Percentiles rank a stretch among this genome's conserved stretches.
Conservation (phyloP, 2,888 invertebrate species). For the Drosophila meridiana region DNA sequence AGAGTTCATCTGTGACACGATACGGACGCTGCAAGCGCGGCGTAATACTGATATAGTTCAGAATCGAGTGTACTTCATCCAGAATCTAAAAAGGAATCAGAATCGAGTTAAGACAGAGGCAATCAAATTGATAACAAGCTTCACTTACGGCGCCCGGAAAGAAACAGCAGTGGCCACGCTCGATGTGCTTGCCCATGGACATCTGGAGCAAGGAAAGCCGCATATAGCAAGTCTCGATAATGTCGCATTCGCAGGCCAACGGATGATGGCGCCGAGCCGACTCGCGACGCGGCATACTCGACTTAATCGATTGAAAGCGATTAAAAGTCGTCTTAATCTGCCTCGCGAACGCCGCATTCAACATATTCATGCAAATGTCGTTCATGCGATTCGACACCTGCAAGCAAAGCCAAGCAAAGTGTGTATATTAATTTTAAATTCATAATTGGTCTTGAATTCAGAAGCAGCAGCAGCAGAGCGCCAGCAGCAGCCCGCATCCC, state of each 20-base stretch:
- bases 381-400: constrained; percentile 94
- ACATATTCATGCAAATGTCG: constrained; percentile 90
- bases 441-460: constrained; percentile 8
- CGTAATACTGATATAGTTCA: constrained; percentile 93
- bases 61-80: constrained; percentile 95
- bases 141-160: constrained; percentile 94
- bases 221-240: constrained; percentile 97
- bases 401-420: neutral
- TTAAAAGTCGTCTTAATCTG: constrained; percentile 94
- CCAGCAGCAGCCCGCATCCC: constrained; percentile 36
- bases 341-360: constrained; percentile 94
- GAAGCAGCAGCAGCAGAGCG: constrained; percentile 1
- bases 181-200: constrained; percentile 98
- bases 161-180: constrained; percentile 96
- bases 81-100: constrained; percentile 88
- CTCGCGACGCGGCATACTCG: constrained; percentile 94
- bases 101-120: neutral
- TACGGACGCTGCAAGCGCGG: constrained; percentile 94
- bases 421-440: constrained; percentile 8
- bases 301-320: constrained; percentile 94
- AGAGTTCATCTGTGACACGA: constrained; percentile 96
- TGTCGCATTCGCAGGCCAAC: constrained; percentile 95
- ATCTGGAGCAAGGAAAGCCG: constrained; percentile 95
- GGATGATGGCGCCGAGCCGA: constrained; percentile 96
- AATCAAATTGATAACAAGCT: too few species aligned